These are phyloP conservation scores for Ochropleura plecta DNA, from an alignment of 2,888 invertebrate species.

Conservation along the genomic window DNA sequence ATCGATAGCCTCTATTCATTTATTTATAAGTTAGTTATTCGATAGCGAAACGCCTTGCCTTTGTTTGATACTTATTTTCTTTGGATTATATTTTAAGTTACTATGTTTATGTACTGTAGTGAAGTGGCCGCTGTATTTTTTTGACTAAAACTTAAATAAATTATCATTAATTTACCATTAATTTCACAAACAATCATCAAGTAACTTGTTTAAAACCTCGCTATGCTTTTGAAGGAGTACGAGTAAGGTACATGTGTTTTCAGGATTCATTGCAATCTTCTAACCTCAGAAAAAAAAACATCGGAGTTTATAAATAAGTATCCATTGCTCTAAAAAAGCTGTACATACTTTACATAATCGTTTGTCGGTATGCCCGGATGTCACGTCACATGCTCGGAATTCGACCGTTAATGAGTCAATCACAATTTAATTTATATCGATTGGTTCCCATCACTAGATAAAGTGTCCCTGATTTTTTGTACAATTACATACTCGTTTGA, in stretches of 20 bases:
- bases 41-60: slow-evolving; percentile 49
- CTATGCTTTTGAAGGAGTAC: no score
- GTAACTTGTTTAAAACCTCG: not conserved
- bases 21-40: slow-evolving; percentile 52
- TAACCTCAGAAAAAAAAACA: not conserved
- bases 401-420: slow-evolving; percentile 60
- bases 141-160: not conserved
- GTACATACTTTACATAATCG: slow-evolving; percentile 25
- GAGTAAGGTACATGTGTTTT: not conserved
- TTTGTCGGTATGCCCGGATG: slow-evolving; percentile 27
- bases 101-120: not conserved
- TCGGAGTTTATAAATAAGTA: not conserved
- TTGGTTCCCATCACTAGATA: slow-evolving; percentile 68
- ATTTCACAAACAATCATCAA: no score
- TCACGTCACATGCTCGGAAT: slow-evolving; percentile 48
- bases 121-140: not conserved
- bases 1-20: slow-evolving; percentile 58
- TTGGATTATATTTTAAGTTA: not conserved
- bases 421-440: slow-evolving; percentile 64
- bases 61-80: slow-evolving; percentile 25
- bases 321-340: not conserved
- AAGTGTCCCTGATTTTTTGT: slow-evolving; percentile 70
- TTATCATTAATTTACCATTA: not conserved
- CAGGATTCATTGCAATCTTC: not conserved
- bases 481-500: slow-evolving; percentile 64